phyloP scores from a whole-genome alignment of 1,140 invertebrate species.

The Mycetomoellerius zeteki region DNA sequence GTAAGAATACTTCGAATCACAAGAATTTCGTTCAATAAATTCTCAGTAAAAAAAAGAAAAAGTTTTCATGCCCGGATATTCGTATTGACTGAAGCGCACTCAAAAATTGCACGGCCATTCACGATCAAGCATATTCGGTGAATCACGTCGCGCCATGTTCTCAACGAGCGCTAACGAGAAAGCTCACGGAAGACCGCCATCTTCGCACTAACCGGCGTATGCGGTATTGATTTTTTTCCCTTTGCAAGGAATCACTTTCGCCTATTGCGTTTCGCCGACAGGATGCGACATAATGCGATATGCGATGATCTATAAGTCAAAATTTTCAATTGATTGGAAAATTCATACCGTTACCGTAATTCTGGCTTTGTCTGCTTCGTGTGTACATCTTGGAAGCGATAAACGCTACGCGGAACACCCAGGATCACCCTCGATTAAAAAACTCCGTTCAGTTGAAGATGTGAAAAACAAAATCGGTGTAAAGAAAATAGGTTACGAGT shows the following conservation, averaged over 20 bases:
- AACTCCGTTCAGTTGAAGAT: neutral
- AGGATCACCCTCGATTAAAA: neutral
- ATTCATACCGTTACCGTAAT: conserved; percentile 76
- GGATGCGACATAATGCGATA: neutral
- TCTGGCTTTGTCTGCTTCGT: conserved; percentile 78
- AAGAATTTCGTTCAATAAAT: neutral
- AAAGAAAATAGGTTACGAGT: neutral
- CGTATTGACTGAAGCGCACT: neutral
- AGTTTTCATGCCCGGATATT: neutral
- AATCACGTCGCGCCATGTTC: conserved; percentile 7
- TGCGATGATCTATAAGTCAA: neutral
- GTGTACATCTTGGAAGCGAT: conserved; percentile 74
- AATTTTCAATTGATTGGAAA: neutral
- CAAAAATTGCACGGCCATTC: neutral
- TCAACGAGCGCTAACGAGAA: neutral
- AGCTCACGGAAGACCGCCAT: conserved; percentile 41
- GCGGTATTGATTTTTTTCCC: conserved; percentile 61
- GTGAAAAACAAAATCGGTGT: neutral
- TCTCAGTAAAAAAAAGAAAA: neutral
- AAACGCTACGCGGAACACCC: neutral
- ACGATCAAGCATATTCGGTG: too few species aligned
- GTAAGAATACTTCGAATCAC: neutral
- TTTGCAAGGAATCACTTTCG: neutral
- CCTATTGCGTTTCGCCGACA: neutral
- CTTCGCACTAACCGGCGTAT: conserved; percentile 19